Percentiles rank a stretch among this genome's conserved stretches.
Evolutionary conservation across 2,888 invertebrate genomes (phyloP).

Genomic region (Xylota segnis): DNA sequence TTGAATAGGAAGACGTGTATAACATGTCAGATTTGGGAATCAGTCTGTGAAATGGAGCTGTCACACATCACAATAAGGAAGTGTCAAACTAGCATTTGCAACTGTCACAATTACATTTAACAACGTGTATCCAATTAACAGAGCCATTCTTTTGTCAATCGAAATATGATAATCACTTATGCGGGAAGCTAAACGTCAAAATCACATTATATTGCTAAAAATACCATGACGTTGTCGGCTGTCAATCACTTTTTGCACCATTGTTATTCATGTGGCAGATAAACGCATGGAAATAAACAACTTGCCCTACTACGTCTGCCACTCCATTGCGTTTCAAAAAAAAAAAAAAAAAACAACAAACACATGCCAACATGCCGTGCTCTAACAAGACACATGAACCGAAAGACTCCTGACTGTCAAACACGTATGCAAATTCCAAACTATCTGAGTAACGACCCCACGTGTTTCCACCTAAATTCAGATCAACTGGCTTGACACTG

Average conservation of each 20-base stretch:
- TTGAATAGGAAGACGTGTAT: too few relatives aligned
- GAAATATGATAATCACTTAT: not conserved
- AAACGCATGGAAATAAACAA: not conserved
- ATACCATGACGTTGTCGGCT: not conserved
- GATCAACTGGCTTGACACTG: constrained; percentile 35
- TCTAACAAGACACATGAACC: not conserved
- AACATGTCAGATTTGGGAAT: too few relatives aligned
- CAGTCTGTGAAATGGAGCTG: too few relatives aligned
- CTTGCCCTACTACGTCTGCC: not conserved
- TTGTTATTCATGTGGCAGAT: too few relatives aligned
- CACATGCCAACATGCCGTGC: not conserved
- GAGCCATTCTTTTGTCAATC: not conserved
- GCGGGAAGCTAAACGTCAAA: not conserved
- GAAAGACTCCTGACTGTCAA: not conserved
- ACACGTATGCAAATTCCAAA: constrained; percentile 18
- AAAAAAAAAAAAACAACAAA: constrained; percentile 3
- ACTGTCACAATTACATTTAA: not conserved
- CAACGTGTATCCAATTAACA: not conserved
- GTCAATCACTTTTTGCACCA: not conserved
- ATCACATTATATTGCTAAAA: not conserved
- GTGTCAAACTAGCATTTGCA: too few relatives aligned
- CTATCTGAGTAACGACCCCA: not conserved
- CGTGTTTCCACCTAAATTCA: constrained; percentile 31
- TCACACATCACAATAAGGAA: too few relatives aligned
- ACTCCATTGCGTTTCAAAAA: constrained; percentile 16